Conservation (phyloP, 2,113 vertebrate species). For the Chaetura pelagica region DNA sequence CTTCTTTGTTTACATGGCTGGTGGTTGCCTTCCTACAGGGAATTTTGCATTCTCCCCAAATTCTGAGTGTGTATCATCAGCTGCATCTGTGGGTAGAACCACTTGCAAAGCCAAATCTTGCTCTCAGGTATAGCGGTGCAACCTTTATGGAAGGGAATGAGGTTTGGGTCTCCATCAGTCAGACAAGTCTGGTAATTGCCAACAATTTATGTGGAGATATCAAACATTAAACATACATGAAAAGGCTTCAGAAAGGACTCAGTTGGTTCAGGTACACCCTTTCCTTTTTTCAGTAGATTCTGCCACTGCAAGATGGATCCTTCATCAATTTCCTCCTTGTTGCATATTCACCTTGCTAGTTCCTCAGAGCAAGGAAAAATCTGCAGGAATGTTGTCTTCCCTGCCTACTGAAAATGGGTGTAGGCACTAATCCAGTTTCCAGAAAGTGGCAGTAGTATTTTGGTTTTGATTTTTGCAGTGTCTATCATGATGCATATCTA, state of each 20-base stretch:
- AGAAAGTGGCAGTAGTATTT: background rate
- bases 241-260: background rate
- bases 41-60: slow-evolving; percentile 40
- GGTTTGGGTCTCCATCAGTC: background rate
- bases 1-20: slow-evolving; percentile 52
- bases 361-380: slow-evolving; percentile 17
- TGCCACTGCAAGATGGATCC: background rate
- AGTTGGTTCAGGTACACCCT: background rate
- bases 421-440: slow-evolving; percentile 37
- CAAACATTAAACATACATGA: background rate
- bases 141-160: background rate
- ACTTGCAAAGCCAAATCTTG: background rate
- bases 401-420: slow-evolving; percentile 1
- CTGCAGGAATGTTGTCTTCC: slow-evolving; percentile 13
- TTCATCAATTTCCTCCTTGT: background rate
- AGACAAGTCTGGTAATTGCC: background rate
- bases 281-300: background rate
- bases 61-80: background rate
- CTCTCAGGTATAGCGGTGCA: background rate
- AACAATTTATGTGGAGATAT: background rate
- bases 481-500: background rate
- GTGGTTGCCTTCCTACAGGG: background rate
- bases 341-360: slow-evolving; percentile 38
- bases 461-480: background rate
- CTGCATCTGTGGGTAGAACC: background rate